Conservation (phyloP, 2,113 vertebrate species). For the Etheostoma spectabile region DNA sequence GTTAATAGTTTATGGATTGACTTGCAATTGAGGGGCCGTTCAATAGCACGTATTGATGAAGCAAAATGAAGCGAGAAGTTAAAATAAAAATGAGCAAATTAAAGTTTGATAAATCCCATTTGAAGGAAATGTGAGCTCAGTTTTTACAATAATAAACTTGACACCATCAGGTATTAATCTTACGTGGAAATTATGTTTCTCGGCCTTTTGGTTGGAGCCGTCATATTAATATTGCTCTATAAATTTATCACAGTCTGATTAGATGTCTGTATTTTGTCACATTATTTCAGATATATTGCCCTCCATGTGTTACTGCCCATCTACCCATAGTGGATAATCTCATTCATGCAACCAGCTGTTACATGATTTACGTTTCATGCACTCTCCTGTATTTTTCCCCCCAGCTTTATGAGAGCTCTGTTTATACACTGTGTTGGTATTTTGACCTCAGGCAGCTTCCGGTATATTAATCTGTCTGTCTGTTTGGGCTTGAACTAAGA, state of each 20-base stretch:
- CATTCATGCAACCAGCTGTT: background rate
- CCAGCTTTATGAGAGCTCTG: background rate
- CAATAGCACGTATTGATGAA: constrained; percentile 5
- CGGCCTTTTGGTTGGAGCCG: background rate
- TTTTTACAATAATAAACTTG: background rate
- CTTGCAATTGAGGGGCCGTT: background rate
- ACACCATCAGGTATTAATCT: background rate
- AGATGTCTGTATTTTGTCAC: background rate
- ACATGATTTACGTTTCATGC: background rate
- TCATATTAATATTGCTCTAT: background rate
- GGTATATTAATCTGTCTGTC: constrained; percentile 46
- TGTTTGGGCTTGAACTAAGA: constrained; percentile 29
- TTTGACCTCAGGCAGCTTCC: constrained; percentile 21
- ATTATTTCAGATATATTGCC: no score
- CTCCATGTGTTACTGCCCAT: background rate
- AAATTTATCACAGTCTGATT: background rate
- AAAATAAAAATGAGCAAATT: background rate
- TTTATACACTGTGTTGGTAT: constrained; percentile 5
- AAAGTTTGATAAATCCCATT: background rate
- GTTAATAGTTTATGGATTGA: constrained; percentile 51
- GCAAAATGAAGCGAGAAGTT: background rate
- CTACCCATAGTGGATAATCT: background rate
- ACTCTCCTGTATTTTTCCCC: background rate
- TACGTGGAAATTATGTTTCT: background rate
- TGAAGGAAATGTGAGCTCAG: background rate